Percentiles rank a stretch among this genome's conserved stretches.
phyloP scores from a whole-genome alignment of 2,113 vertebrate species.

The Ursus arctos region DNA sequence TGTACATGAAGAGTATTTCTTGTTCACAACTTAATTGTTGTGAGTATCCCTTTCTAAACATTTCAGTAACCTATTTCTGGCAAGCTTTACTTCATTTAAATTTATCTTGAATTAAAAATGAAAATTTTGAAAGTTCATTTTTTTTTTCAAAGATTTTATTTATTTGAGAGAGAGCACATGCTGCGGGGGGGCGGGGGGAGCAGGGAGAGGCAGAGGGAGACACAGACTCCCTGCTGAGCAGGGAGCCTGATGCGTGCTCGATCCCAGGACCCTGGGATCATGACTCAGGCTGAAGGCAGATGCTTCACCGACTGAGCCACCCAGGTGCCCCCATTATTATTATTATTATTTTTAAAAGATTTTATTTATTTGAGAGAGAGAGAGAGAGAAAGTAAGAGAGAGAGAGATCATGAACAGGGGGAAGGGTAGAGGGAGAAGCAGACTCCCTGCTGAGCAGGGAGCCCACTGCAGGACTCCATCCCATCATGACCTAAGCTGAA shows the following conservation, averaged over 20 bases:
- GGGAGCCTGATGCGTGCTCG: no score
- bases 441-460: no score
- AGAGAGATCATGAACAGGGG: no score
- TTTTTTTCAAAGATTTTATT: neutral
- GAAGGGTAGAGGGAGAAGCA: no score
- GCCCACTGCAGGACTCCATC: no score
- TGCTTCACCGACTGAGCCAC: neutral
- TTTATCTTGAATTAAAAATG: conserved; percentile 51
- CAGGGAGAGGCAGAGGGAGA: no score
- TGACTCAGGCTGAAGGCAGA: neutral
- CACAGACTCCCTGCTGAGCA: no score
- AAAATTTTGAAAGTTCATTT: neutral
- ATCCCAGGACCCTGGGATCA: neutral
- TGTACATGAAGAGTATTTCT: conserved; percentile 29
- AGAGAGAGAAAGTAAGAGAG: no score
- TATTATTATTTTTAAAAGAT: no score
- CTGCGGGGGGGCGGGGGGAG: no score
- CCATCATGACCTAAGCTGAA: no score
- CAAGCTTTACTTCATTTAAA: conserved; percentile 37
- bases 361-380: no score
- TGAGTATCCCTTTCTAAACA: neutral
- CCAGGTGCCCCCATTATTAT: neutral
- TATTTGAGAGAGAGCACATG: neutral
- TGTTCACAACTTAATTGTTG: neutral
- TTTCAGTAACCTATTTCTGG: conserved; percentile 3